These are phyloP conservation scores for Cherax quadricarinatus DNA, from an alignment of 1,140 invertebrate genomes.

Conservation along the genomic window DNA sequence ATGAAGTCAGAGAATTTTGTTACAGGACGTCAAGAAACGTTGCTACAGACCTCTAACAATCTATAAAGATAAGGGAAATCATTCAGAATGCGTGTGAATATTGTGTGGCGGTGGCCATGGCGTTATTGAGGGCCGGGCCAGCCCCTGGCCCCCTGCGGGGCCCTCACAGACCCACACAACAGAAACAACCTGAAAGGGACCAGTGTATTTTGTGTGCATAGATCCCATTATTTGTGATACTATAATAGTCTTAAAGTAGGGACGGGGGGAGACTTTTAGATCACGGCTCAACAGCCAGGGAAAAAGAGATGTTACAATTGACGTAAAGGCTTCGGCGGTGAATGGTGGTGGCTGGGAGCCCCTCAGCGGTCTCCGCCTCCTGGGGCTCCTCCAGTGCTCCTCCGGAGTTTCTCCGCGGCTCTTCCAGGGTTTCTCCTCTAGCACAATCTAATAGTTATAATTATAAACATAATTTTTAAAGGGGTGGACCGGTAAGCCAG, in stretches of 20 bases:
- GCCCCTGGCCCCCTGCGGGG: slow-evolving; percentile 28
- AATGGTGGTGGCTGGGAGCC: slow-evolving; percentile 17
- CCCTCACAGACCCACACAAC: slow-evolving; percentile 30
- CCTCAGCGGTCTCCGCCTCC: not conserved
- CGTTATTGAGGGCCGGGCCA: not conserved
- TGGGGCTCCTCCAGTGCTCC: not conserved
- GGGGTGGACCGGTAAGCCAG: not conserved
- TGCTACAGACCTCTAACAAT: not conserved
- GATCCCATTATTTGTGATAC: slow-evolving; percentile 70
- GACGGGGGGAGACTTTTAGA: slow-evolving; percentile 45
- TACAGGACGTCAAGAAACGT: not conserved
- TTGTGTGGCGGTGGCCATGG: not conserved
- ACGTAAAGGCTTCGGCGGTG: slow-evolving; percentile 32
- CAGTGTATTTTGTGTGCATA: slow-evolving; percentile 70
- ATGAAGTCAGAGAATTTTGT: no score
- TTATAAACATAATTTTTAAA: not conserved
- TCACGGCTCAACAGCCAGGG: slow-evolving; percentile 49
- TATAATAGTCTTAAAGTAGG: slow-evolving; percentile 56
- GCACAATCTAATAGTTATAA: not conserved
- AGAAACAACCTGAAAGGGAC: slow-evolving; percentile 64
- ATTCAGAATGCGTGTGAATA: slow-evolving; percentile 27
- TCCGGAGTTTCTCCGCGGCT: no score
- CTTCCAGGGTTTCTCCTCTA: no score
- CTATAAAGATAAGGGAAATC: slow-evolving; percentile 5
- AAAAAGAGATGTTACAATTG: slow-evolving; percentile 64